Evolutionary conservation across 2,797 vertebrate species (phyloP).

Genomic region (Coranthus polyacanthus): DNA sequence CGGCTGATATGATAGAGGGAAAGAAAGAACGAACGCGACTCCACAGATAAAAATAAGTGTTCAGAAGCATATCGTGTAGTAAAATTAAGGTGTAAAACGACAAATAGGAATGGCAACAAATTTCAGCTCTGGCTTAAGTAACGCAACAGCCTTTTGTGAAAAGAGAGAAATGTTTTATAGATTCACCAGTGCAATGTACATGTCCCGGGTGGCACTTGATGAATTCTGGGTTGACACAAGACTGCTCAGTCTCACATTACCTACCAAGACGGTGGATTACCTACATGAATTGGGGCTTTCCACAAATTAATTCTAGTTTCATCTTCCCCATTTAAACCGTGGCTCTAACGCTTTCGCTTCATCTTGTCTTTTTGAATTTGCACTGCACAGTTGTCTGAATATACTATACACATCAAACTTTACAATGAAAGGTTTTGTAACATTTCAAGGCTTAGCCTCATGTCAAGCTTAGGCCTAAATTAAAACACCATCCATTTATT

Average conservation of each 20-base stretch:
- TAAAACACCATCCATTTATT: slow-evolving; percentile 73
- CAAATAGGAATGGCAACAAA: slow-evolving; percentile 60
- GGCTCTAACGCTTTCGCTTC: slow-evolving; percentile 35
- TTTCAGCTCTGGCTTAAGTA: slow-evolving; percentile 37
- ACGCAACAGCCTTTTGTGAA: slow-evolving; percentile 10
- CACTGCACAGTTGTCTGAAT: slow-evolving; percentile 64
- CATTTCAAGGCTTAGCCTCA: slow-evolving; percentile 55
- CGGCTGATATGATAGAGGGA: slow-evolving; percentile 21
- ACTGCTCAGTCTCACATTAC: slow-evolving; percentile 22
- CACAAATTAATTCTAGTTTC: slow-evolving; percentile 34
- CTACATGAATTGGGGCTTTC: slow-evolving; percentile 32
- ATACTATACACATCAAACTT: slow-evolving; percentile 69
- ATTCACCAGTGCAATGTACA: slow-evolving; percentile 46
- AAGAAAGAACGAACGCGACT: slow-evolving; percentile 15
- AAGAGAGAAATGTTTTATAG: slow-evolving; percentile 41
- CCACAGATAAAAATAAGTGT: slow-evolving; percentile 37
- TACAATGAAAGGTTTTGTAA: slow-evolving; percentile 63
- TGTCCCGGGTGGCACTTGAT: slow-evolving; percentile 63
- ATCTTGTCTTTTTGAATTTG: slow-evolving; percentile 30
- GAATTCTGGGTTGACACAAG: slow-evolving; percentile 53
- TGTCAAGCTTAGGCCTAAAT: slow-evolving; percentile 70
- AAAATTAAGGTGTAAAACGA: slow-evolving; percentile 45
- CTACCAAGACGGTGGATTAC: slow-evolving; percentile 20
- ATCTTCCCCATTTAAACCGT: slow-evolving; percentile 42
- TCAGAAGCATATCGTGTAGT: slow-evolving; percentile 13